phyloP scores from a whole-genome alignment of 2,113 vertebrate genomes.

The Neodon shergylaensis region DNA sequence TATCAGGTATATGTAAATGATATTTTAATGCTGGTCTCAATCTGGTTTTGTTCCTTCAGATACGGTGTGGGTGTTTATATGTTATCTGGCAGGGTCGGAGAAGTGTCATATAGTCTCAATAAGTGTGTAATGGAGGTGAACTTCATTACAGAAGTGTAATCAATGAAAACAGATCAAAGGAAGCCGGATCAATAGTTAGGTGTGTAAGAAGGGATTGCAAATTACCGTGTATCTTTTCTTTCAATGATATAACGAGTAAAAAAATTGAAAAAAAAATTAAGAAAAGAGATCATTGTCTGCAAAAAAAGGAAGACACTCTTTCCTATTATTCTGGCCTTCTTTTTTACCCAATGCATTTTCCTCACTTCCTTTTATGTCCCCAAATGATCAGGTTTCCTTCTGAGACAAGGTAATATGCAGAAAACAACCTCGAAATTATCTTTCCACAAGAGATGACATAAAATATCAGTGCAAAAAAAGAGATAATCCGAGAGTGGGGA shows the following conservation, averaged over 20 bases:
- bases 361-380: constrained; percentile 38
- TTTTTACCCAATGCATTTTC: constrained; percentile 61
- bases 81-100: fast-evolving
- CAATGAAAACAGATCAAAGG: not conserved
- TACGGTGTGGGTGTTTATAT: not conserved
- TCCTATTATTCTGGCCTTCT: not conserved
- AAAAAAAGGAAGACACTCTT: not conserved
- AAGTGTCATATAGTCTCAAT: not conserved
- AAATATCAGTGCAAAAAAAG: constrained; percentile 57
- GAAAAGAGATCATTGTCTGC: not conserved
- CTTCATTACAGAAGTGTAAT: not conserved
- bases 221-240: not conserved
- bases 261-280: constrained; percentile 23
- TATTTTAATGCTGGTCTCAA: not conserved
- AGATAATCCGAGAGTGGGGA: not conserved
- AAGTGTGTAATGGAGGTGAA: not conserved
- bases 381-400: constrained; percentile 46
- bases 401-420: constrained; percentile 55
- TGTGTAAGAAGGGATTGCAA: constrained; percentile 14
- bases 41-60: not conserved
- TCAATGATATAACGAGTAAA: not conserved
- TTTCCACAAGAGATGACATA: constrained; percentile 56
- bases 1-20: not conserved
- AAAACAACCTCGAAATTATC: constrained; percentile 73
- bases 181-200: not conserved